Percentiles rank a stretch among this genome's conserved stretches.
These are phyloP conservation scores for Elaphurus davidianus DNA, from an alignment of 2,113 vertebrate species.

Conservation along the genomic window DNA sequence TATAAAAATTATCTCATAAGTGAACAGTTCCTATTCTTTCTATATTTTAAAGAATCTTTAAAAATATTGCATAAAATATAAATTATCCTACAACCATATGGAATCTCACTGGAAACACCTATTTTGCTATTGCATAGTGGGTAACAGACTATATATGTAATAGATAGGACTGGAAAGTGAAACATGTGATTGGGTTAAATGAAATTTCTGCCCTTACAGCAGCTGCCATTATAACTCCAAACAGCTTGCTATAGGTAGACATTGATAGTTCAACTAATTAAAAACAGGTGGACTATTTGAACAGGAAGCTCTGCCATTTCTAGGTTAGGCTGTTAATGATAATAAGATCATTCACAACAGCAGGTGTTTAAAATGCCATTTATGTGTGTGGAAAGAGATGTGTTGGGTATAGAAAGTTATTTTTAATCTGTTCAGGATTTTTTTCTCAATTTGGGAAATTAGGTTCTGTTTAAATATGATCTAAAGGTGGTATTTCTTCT, in stretches of 20 bases:
- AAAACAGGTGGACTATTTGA: conserved; percentile 80
- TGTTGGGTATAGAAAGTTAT: conserved; percentile 48
- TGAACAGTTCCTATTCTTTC: neutral
- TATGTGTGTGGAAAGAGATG: conserved; percentile 58
- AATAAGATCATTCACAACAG: conserved; percentile 77
- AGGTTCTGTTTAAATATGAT: neutral
- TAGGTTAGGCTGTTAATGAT: conserved; percentile 73
- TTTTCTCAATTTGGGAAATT: neutral
- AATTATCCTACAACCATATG: neutral
- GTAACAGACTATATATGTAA: neutral
- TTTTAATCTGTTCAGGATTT: conserved; percentile 1
- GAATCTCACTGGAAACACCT: neutral
- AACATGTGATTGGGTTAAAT: neutral
- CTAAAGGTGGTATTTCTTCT: neutral
- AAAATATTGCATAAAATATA: neutral
- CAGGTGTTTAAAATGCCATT: conserved; percentile 77
- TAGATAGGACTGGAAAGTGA: conserved; percentile 18
- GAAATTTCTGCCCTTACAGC: conserved; percentile 1
- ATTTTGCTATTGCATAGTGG: neutral
- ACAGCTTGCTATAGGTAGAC: conserved; percentile 41
- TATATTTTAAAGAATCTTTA: neutral
- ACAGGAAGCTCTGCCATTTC: conserved; percentile 57
- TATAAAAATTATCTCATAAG: neutral
- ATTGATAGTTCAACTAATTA: conserved; percentile 74
- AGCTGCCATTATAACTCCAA: conserved; percentile 44